Evolutionary conservation across 2,797 vertebrate species (phyloP), one percentile per base, ranked within the genome.

Genomic region (Poecilia picta): DNA sequence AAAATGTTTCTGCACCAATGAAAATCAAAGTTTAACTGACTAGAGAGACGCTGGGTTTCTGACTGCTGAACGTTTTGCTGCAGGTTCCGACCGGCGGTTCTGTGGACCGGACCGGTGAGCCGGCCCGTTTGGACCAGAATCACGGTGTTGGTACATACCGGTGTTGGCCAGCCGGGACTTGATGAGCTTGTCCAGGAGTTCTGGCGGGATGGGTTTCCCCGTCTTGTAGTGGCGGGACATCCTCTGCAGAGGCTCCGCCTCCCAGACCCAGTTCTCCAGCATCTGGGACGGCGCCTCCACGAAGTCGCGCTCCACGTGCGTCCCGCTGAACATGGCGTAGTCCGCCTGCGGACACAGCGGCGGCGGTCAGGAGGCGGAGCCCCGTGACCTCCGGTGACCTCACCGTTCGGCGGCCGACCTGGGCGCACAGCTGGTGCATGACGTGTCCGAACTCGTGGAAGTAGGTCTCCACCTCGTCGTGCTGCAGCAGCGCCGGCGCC

Each of bases 231-330:
- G 98, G 59, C 91, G 93, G 62, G 98, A 99, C 98, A 99, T 99
- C 53, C 97, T 95, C 84, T 95, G 95, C 85, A 99, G 95, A 0
- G 98, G 97, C 88, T 97, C 97, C 87, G 94, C 95, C 93, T 99
- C 98, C 98, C 98, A 99, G 33, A 99, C 98, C 98, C 98, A 99
- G 92, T 99, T 99, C 94, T 99, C 98, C 94, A 99, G 74, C 98
- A 99, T 99, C 96, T 99, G 98, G 0, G 98, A 99, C 0, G 98
- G 98, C 0, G 98, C 98, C 91, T 99, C 98, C 75, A 99, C 98
- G 0, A 99, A 99, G 89, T 99, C 98, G 13, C 97, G 85, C 93
- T 99, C 98, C 91, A 99, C 98, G 0, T 98, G 97, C 0, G 98
- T 99, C 75, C 98, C 98, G 0, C 98, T 99, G 94, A 99, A 99